These are phyloP conservation scores for Enchytraeus crypticus DNA, from an alignment of 2,888 invertebrate genomes.

Conservation along the genomic window DNA sequence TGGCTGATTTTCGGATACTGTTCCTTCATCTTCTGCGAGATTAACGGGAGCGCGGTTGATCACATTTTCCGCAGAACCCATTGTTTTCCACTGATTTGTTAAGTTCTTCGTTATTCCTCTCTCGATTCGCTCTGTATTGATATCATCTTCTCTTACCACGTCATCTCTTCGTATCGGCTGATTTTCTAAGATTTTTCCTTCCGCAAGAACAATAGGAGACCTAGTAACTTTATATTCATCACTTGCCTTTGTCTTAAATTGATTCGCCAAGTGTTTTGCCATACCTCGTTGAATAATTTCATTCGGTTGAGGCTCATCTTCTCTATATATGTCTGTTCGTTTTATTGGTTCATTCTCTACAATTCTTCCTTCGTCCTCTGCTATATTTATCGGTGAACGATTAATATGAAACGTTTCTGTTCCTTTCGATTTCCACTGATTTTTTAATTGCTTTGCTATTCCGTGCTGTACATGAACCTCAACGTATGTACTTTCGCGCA, in stretches of 20 bases:
- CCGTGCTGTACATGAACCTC: neutral
- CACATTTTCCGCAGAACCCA: slow-evolving; percentile 8
- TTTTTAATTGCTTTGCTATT: neutral
- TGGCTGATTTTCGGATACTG: slow-evolving; percentile 9
- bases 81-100: slow-evolving; percentile 3
- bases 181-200: slow-evolving; percentile 1
- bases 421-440: neutral
- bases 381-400: slow-evolving; percentile 1
- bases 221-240: neutral
- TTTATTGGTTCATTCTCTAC: neutral
- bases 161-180: neutral
- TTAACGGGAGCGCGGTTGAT: slow-evolving; percentile 4
- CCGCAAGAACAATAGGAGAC: neutral
- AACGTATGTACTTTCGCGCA: neutral
- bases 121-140: neutral
- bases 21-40: slow-evolving; percentile 8
- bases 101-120: neutral
- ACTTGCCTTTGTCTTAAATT: neutral
- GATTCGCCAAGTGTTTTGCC: neutral
- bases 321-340: neutral
- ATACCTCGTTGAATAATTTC: neutral
- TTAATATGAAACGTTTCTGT: neutral
- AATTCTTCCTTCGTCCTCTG: slow-evolving; percentile 4
- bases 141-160: neutral
- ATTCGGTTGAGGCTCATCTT: neutral